Evolutionary conservation across 2,797 vertebrate genomes (phyloP), one percentile per base, ranked within the genome.

Genomic region (Protonibea diacanthus): DNA sequence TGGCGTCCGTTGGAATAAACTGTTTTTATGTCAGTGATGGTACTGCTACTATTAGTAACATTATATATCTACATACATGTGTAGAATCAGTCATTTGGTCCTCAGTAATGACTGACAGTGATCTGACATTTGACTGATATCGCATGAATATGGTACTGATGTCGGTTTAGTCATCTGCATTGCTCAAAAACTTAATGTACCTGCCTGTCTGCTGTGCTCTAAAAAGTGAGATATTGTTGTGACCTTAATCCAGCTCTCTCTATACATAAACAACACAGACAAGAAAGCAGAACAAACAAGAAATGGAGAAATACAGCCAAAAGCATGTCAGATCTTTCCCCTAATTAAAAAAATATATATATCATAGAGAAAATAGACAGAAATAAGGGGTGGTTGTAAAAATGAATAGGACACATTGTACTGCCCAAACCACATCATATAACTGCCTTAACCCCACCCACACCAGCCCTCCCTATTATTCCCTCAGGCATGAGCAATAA

Each of bases 381-480:
- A 53, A 33, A 69, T 23, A 23, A 6, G 12, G 5, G 7, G 9
- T n/a, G 44, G 68, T 40, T 45, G n/a, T 18, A 20, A 47, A 55
- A 44, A 52, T 42, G 59, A 74, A 67, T 11, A 55, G 61, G 57
- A 74, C 45, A 69, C 25, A 64, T 13, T 65, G 61, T 61, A 11
- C 17, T 21, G 6, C 38, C 42, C 21, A 69, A 66, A 74, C 65
- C 69, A 58, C 61, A 66, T 71, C 29, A 72, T 68, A 72, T 82
- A 27, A 60, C 27, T 60, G 27, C 13, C n/a, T 38, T 73, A 55
- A 64, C 45, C 18, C 49, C 12, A 20, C 67, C 67, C 52, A 75
- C 59, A 69, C 62, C 58, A 72, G 13, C 64, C 62, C 67, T 62
- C 57, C 47, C 49, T 14, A 25, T 51, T 51, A 48, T 56, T 18